A percentile compares a stretch with the other conserved stretches of the same genome.
These are phyloP conservation scores for Phasianus colchicus DNA, from an alignment of 2,113 vertebrate genomes.

Conservation along the genomic window DNA sequence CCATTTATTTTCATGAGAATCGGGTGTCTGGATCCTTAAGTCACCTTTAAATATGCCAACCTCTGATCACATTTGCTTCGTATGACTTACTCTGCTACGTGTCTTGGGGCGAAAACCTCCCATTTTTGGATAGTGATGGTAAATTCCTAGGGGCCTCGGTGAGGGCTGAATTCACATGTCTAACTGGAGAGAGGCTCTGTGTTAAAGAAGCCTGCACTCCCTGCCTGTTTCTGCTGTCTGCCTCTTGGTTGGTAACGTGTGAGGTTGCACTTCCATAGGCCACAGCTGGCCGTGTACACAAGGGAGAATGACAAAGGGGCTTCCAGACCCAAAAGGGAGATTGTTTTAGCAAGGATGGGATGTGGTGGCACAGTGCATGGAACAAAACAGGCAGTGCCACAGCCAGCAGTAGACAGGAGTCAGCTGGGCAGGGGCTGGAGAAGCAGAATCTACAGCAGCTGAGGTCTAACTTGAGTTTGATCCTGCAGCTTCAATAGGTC, in stretches of 20 bases:
- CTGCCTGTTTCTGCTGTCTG: background rate
- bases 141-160: conserved; percentile 47
- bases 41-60: conserved; percentile 44
- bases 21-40: conserved; percentile 37
- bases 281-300: background rate
- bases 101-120: background rate
- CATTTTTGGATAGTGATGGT: conserved; percentile 9
- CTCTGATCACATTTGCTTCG: background rate
- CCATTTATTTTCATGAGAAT: conserved; percentile 47
- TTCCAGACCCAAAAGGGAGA: background rate
- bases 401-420: background rate
- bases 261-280: background rate
- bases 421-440: background rate
- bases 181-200: background rate
- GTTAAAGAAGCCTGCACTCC: conserved; percentile 16
- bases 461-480: background rate
- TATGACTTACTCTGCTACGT: background rate
- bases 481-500: background rate
- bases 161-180: conserved; percentile 23
- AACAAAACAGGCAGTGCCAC: background rate
- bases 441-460: background rate
- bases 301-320: background rate
- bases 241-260: background rate
- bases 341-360: background rate
- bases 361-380: background rate